phyloP scores from a whole-genome alignment of 2,888 invertebrate species.

The Drosophila peninsularis region DNA sequence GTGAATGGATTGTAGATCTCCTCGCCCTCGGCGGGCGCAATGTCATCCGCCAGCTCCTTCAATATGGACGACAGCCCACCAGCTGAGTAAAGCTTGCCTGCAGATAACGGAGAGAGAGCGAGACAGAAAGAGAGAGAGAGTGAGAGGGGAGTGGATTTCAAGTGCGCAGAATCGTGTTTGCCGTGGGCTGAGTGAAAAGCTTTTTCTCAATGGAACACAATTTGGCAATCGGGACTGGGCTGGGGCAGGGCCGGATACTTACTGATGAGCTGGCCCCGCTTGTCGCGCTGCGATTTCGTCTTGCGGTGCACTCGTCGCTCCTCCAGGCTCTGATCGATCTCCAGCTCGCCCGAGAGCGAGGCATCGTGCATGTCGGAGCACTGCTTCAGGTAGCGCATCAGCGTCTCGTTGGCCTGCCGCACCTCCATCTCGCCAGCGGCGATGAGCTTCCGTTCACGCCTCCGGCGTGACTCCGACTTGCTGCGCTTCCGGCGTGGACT shows the following conservation, averaged over 20 bases:
- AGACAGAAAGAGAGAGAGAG: slow-evolving; percentile 2
- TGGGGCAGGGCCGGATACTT: slow-evolving; percentile 51
- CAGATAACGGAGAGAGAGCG: slow-evolving; percentile 3
- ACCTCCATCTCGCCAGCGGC: slow-evolving; percentile 85
- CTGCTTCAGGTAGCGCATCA: slow-evolving; percentile 85
- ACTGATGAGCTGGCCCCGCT: slow-evolving; percentile 84
- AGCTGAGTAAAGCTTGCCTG: slow-evolving; percentile 84
- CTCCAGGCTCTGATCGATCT: slow-evolving; percentile 84
- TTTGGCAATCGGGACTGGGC: slow-evolving; percentile 5
- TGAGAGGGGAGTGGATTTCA: not conserved
- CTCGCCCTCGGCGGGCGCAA: slow-evolving; percentile 84
- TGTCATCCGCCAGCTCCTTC: slow-evolving; percentile 85
- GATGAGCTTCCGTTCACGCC: slow-evolving; percentile 84
- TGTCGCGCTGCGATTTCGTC: slow-evolving; percentile 84
- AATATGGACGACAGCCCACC: slow-evolving; percentile 84
- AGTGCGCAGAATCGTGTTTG: slow-evolving; percentile 50
- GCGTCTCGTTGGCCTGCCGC: slow-evolving; percentile 84
- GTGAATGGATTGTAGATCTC: slow-evolving; percentile 85
- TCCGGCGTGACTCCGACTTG: slow-evolving; percentile 84
- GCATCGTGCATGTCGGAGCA: slow-evolving; percentile 85
- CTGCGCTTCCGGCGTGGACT: slow-evolving; percentile 85
- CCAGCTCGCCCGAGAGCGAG: slow-evolving; percentile 84
- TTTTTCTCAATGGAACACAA: slow-evolving; percentile 52
- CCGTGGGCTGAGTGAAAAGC: slow-evolving; percentile 29
- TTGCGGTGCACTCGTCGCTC: slow-evolving; percentile 84